Base-by-base conservation (phyloP, 2,797 vertebrate genomes). In the Luscinia megarhynchos region DNA sequence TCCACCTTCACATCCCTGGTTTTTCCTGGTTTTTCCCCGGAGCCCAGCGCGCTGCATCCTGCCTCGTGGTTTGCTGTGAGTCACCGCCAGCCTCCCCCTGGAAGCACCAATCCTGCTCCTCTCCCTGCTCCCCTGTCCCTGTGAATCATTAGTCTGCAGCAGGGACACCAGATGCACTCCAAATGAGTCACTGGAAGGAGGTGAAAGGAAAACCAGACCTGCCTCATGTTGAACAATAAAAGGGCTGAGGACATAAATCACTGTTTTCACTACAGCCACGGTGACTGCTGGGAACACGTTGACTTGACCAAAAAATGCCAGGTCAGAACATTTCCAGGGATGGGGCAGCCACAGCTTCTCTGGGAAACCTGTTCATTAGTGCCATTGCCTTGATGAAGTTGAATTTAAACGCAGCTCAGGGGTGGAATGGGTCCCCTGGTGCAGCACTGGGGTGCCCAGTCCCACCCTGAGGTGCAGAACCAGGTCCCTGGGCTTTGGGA, bases 181-280 rank as follows among this genome's bases (percentile, higher is more conserved):
- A 11, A 73, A 88, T 83, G 84, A 85, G 41, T 94, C 95, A 90
- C 27, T 41, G 4, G 32, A 76, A 62, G 84, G 86, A 93, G 95
- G 90, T 84, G 57, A 95, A 96, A 80, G 75, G 94, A 80, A 89
- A 94, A 84, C 67, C 73, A 94, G 78, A 61, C 67, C 76, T 26
- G 90, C 79, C 57, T 12, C 9, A 9, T 5, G 38, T 21, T 51
- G 61, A 58, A 92, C 36, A 75, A 55, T 36, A 11, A 46, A 46
- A 29, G 66, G 40, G 15, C 32, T 7, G 2, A 2, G 40, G 15
- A 34, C 16, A 2, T 45, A 64, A 58, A 90, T 43, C 54, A 46
- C 55, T 79, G 4, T 43, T 66, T 43, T 41, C 43, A 61, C 62
- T 68, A 3, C 2, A 1, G 51, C 0, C 0, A 40, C 64, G 43